Base-by-base conservation (phyloP, 1,140 invertebrate genomes). In the Pararge aegeria region DNA sequence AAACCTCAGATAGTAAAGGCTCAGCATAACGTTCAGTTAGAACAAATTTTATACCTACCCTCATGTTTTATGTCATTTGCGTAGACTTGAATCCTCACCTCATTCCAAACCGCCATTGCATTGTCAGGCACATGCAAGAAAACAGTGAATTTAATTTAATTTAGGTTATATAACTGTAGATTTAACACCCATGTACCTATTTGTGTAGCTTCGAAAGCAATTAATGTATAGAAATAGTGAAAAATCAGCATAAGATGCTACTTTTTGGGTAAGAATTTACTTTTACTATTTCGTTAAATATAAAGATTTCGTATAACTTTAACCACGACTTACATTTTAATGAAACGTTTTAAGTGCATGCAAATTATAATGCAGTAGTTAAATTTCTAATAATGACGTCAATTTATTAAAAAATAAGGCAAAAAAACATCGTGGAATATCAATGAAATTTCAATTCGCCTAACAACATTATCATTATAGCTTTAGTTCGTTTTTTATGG, bases 41-140 rank as follows among this genome's bases (percentile, higher is more conserved):
- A 34, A 34, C 4, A 10, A 10, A 12, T 34, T 30, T 34, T 34
- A 34, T n/a, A 10, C 30, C 3, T 34, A 34, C 30, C 30, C 30
- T 34, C 30, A 34, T 12, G 30, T 34, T 34, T 27, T 12, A n/a
- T n/a, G 0, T 12, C 30, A 12, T 34, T 34, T 34, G 10, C 30
- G 30, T 34, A 34, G 12, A 16, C 5, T 3, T 64, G 37, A 55
- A 19, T 66, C n/a, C n/a, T n/a, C 60, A 53, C 18, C 53, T 38
- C 75, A 7, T 16, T 42, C 70, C 12, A 63, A 80, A 62, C 66
- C 56, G 49, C 66, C 80, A 86, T 86, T 83, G 62, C 71, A 77
- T 52, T 63, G 59, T 34, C 66, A 62, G 71, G 60, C 73, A 75
- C 75, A 68, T 73, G 68, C 75, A 61, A 19, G 60, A 67, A 75